Conservation (phyloP, 2,113 vertebrate species). For the Peromyscus polionotus region DNA sequence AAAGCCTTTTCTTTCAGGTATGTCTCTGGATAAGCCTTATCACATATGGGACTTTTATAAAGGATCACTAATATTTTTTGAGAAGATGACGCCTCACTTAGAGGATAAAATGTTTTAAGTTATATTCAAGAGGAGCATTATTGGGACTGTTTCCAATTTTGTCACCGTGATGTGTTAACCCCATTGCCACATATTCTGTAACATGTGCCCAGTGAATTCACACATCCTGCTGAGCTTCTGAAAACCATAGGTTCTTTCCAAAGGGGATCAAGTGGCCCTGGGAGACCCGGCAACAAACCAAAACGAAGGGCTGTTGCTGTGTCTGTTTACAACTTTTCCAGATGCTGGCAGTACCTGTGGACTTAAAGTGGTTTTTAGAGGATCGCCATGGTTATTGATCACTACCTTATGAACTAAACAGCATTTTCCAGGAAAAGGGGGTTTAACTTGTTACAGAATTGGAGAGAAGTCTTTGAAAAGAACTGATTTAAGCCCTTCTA, state of each 20-base stretch:
- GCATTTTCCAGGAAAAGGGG: slow-evolving; percentile 91
- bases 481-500: slow-evolving; percentile 92
- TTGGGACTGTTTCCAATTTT: slow-evolving; percentile 93
- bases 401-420: slow-evolving; percentile 94
- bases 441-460: slow-evolving; percentile 92
- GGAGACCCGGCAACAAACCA: slow-evolving; percentile 95
- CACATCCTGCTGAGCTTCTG: slow-evolving; percentile 93
- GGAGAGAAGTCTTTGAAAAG: slow-evolving; percentile 94
- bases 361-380: slow-evolving; percentile 93
- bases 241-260: slow-evolving; percentile 93
- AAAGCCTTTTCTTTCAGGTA: slow-evolving; percentile 98
- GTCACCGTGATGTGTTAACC: slow-evolving; percentile 92
- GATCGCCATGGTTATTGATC: slow-evolving; percentile 94
- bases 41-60: slow-evolving; percentile 95
- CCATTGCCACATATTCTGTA: slow-evolving; percentile 92
- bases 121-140: slow-evolving; percentile 95
- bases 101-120: slow-evolving; percentile 93
- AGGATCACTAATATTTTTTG: slow-evolving; percentile 95
- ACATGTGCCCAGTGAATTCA: slow-evolving; percentile 91
- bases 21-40: slow-evolving; percentile 94
- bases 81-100: slow-evolving; percentile 95
- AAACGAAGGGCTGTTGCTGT: slow-evolving; percentile 93
- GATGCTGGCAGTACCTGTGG: slow-evolving; percentile 94
- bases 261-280: slow-evolving; percentile 92
- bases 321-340: slow-evolving; percentile 92